Evolutionary conservation across 2,888 invertebrate species (phyloP).

Genomic region (Nomada ferruginata): DNA sequence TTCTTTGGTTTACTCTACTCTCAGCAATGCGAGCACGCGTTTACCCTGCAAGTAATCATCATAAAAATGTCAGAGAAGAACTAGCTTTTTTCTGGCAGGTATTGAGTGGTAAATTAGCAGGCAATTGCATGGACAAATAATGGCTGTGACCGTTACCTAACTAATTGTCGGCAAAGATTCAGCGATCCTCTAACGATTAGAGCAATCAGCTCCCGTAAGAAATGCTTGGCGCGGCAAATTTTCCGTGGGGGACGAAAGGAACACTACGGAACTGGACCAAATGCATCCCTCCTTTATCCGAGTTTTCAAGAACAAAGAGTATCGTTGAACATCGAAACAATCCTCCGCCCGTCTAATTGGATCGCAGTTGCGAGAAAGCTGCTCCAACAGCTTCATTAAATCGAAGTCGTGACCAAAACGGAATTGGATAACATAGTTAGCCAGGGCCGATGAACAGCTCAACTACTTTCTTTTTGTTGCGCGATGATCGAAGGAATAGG

Average conservation of each 20-base stretch:
- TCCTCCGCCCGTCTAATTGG: conserved; percentile 53
- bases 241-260: conserved; percentile 22
- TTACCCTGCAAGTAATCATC: no score
- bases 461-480: not conserved
- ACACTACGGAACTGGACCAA: not conserved
- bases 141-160: not conserved
- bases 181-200: no score
- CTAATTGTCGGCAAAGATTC: no score
- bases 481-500: not conserved
- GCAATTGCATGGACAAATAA: conserved; percentile 12
- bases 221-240: not conserved
- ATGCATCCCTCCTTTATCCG: conserved; percentile 3
- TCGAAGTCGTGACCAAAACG: not conserved
- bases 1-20: no score
- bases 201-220: no score
- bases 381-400: not conserved
- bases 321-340: conserved; percentile 50
- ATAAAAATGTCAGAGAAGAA: no score
- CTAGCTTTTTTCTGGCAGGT: not conserved
- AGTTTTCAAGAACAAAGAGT: conserved; percentile 25
- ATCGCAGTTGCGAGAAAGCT: not conserved
- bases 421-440: conserved; percentile 7
- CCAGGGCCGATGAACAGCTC: conserved; percentile 18
- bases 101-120: not conserved
- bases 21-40: no score